These are phyloP conservation scores for Pegea sp. DNA, from an alignment of 23 tunicate genomes.

Conservation along the genomic window DNA sequence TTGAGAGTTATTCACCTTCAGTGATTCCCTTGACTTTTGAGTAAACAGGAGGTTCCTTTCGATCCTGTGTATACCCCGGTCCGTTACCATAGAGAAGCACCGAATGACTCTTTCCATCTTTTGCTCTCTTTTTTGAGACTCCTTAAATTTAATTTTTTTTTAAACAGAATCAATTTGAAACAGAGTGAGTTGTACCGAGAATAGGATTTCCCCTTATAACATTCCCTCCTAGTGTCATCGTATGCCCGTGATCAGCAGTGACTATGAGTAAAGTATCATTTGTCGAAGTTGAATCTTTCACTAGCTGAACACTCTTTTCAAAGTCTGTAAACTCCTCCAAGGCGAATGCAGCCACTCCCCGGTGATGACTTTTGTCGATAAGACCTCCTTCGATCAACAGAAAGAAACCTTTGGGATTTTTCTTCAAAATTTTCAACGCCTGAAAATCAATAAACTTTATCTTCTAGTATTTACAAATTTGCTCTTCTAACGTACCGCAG, in stretches of 20 bases:
- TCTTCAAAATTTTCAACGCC: constrained; percentile 45
- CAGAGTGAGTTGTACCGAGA: too few relatives aligned
- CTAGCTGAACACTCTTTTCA: constrained; percentile 14
- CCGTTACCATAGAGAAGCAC: constrained; percentile 11
- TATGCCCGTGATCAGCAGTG: constrained; percentile 74
- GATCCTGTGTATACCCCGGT: constrained; percentile 2
- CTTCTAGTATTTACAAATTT: neutral
- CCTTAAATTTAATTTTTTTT: neutral
- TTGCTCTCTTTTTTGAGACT: neutral
- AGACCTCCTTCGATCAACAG: constrained; percentile 68
- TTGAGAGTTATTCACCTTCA: too few relatives aligned
- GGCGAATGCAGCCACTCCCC: constrained; percentile 18
- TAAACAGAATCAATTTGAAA: too few relatives aligned
- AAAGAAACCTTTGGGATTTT: constrained; percentile 43
- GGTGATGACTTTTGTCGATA: constrained; percentile 54
- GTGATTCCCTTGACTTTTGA: too few relatives aligned
- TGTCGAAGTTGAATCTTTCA: constrained; percentile 12
- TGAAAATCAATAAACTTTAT: too few relatives aligned
- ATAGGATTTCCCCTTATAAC: constrained; percentile 25
- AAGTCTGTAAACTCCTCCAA: constrained; percentile 37
- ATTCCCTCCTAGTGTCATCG: constrained; percentile 34
- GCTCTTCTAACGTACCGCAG: too few relatives aligned
- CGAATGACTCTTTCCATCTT: neutral
- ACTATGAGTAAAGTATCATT: constrained; percentile 37
- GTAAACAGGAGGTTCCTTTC: neutral